Percentiles rank a stretch among this genome's conserved stretches.
Evolutionary conservation across 2,113 vertebrate genomes (phyloP).

Genomic region (Dermatemys mawii): DNA sequence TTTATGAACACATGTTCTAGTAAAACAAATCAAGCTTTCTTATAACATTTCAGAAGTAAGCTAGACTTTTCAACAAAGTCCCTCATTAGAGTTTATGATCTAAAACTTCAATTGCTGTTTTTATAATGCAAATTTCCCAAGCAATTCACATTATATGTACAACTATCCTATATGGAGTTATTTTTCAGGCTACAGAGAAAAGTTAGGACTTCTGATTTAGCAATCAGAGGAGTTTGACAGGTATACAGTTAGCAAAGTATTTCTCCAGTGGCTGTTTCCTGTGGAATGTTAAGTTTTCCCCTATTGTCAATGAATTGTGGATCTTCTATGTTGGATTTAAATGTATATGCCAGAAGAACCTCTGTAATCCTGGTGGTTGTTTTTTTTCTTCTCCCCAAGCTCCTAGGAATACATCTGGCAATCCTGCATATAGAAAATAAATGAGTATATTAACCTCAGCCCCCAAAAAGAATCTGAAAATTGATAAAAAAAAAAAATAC

Average conservation of each 20-base stretch:
- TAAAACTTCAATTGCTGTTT: background rate
- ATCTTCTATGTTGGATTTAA: background rate
- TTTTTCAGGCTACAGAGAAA: background rate
- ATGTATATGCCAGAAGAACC: background rate
- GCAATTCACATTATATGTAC: background rate
- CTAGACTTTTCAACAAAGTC: background rate
- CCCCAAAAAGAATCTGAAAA: background rate
- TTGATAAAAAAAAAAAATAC: background rate
- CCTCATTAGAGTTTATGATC: background rate
- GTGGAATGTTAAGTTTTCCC: background rate
- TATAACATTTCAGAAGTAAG: too few relatives aligned
- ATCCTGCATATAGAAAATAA: background rate
- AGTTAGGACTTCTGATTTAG: background rate
- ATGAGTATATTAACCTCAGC: background rate
- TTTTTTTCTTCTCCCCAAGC: rapidly evolving
- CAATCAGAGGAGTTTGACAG: background rate
- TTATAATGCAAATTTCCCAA: background rate
- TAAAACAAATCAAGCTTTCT: background rate
- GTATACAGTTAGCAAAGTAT: background rate
- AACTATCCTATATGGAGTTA: background rate
- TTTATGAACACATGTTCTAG: background rate
- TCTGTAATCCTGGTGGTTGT: background rate
- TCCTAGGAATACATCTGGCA: background rate
- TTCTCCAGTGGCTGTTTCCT: background rate
- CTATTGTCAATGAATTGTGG: background rate